Percentiles rank a stretch among this genome's conserved stretches.
These are phyloP conservation scores for Caenorhabditis virilis DNA, from an alignment of 2,888 invertebrate genomes.

Conservation along the genomic window DNA sequence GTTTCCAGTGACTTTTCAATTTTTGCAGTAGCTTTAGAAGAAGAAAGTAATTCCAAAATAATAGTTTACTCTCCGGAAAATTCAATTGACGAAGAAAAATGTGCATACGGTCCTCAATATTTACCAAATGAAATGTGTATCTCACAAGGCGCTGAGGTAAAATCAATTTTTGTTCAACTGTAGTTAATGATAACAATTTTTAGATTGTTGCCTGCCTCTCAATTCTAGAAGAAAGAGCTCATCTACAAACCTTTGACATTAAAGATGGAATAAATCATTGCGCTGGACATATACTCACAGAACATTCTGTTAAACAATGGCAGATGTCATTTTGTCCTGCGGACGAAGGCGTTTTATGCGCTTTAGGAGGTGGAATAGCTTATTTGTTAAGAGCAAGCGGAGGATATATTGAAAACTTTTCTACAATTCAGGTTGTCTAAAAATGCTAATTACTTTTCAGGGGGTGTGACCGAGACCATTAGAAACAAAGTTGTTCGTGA, in stretches of 20 bases:
- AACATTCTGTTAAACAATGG: conserved; percentile 29
- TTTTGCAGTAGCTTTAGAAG: conserved; percentile 32
- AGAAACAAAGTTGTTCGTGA: too few relatives aligned
- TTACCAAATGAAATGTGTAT: conserved; percentile 20
- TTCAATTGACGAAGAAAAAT: conserved; percentile 24
- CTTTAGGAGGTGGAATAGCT: conserved; percentile 40
- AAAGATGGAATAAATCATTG: conserved; percentile 35
- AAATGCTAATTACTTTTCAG: too few relatives aligned
- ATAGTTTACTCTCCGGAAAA: conserved; percentile 19
- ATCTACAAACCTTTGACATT: conserved; percentile 33
- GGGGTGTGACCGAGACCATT: too few relatives aligned
- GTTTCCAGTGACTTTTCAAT: conserved; percentile 34
- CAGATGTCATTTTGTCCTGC: conserved; percentile 60
- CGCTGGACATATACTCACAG: conserved; percentile 26
- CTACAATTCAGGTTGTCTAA: conserved; percentile 43
- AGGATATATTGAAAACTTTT: conserved; percentile 55
- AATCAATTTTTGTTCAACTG: background rate
- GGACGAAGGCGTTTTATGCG: conserved; percentile 58
- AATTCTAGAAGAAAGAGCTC: conserved; percentile 30
- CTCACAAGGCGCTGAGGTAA: conserved; percentile 41
- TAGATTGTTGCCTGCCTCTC: conserved; percentile 35
- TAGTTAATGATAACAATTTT: background rate
- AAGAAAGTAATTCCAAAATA: conserved; percentile 34
- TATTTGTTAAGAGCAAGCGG: conserved; percentile 48
- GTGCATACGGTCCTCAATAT: conserved; percentile 15